Evolutionary conservation across 2,797 vertebrate genomes (phyloP), one percentile per base, ranked within the genome.

Genomic region (Parambassis ranga): DNA sequence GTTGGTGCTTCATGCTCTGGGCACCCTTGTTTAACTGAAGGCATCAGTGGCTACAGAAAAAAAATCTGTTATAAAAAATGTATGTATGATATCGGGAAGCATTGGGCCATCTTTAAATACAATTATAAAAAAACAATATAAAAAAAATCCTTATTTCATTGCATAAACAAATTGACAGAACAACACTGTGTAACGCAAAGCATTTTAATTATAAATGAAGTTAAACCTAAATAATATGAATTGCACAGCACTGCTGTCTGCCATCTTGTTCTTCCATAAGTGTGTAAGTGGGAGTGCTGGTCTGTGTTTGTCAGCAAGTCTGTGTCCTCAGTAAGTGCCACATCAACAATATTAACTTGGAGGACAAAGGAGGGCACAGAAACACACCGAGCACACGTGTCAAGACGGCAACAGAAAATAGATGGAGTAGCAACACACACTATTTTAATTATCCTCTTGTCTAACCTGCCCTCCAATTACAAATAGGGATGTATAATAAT

Each of bases 401-500:
- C 75, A 65, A 71, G 74, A 80, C 78, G 79, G 81, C 60, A 84
- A 73, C 69, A 83, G 76, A 87, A 87, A 87, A 74, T 75, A 77
- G 77, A 87, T 65, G 66, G 66, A 81, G 76, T 80, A 70, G 71
- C 72, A 71, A 84, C 82, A 84, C 81, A 79, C 81, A 82, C 80
- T 81, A 85, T 87, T 89, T 88, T 89, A 89, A 90, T 89, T 87
- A 90, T 85, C 82, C 72, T 65, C 82, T 83, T 86, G 85, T 90
- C 87, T 88, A 87, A 88, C 87, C 81, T 88, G 87, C 83, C 83
- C 87, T 88, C 83, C 81, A 90, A 90, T 90, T 85, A 90, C 78
- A 80, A 86, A 82, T 49, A 85, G 68, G 85, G 80, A 85, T 87
- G 82, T 89, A 83, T 88, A 88, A 89, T 89, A 88, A 90, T 86